phyloP scores from a whole-genome alignment of 30 jellyfish, hydroid and myxozoan genomes.

The Cassiopea xamachana region DNA sequence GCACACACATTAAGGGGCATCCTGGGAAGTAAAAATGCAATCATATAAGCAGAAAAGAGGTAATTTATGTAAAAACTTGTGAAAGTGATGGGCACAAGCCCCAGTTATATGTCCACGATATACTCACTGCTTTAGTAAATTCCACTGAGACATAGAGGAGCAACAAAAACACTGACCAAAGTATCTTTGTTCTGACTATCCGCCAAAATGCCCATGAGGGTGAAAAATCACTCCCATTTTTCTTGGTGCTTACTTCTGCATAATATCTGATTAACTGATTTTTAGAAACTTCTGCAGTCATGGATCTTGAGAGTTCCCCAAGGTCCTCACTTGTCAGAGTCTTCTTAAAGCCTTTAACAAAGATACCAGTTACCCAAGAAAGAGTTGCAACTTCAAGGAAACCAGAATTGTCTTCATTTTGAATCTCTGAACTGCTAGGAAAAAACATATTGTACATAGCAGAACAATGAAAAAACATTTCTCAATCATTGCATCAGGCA shows the following conservation, averaged over 20 bases:
- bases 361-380: constrained; percentile 61
- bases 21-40: too few species aligned
- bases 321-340: constrained; percentile 55
- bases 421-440: constrained; percentile 36
- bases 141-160: constrained; percentile 29
- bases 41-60: too few species aligned
- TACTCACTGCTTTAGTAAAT: constrained; percentile 58
- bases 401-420: constrained; percentile 64
- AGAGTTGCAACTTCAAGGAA: constrained; percentile 53
- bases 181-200: constrained; percentile 37
- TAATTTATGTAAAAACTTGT: too few species aligned
- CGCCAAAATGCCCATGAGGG: constrained; percentile 52
- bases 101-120: not conserved
- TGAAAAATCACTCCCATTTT: constrained; percentile 20
- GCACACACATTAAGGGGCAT: too few species aligned
- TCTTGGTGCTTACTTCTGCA: constrained; percentile 35
- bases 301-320: constrained; percentile 23
- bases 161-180: constrained; percentile 32
- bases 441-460: not conserved
- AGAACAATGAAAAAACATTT: too few species aligned
- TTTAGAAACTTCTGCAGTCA: constrained; percentile 33
- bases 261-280: constrained; percentile 18
- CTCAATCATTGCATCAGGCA: too few species aligned
- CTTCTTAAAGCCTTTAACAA: constrained; percentile 52
- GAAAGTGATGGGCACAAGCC: too few species aligned